Conservation (phyloP, 2,888 invertebrate species). For the Pelosia muscerda region DNA sequence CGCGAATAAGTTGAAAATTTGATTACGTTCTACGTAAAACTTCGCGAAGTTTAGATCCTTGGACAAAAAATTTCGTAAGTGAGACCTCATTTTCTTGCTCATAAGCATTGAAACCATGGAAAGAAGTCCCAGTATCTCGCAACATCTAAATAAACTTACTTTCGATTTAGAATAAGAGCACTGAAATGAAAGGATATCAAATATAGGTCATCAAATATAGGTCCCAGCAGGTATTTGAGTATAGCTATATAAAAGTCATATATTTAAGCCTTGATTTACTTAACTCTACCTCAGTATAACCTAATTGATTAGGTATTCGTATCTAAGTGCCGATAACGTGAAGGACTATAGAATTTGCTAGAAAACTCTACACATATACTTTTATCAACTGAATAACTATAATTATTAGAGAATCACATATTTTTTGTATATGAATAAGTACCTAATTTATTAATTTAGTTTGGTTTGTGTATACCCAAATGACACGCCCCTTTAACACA, state of each 20-base stretch:
- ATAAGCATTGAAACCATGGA: no score
- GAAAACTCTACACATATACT: neutral
- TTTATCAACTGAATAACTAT: constrained; percentile 16
- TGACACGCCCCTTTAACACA: no score
- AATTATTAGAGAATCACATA: neutral
- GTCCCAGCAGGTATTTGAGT: neutral
- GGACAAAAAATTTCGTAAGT: no score
- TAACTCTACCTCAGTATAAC: neutral
- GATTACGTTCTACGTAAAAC: no score
- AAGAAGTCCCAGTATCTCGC: no score
- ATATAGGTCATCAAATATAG: neutral
- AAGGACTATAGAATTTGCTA: neutral
- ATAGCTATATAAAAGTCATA: neutral
- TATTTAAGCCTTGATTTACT: neutral
- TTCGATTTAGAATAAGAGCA: neutral
- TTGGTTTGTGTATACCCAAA: no score
- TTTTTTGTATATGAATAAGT: neutral
- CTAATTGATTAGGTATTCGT: neutral
- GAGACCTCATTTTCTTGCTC: no score
- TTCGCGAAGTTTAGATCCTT: no score
- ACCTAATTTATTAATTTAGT: neutral
- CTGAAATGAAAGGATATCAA: neutral
- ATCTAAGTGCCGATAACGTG: neutral
- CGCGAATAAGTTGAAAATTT: no score
- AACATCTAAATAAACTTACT: neutral